phyloP scores from a whole-genome alignment of 2,113 vertebrate genomes.

The Nerophis ophidion region DNA sequence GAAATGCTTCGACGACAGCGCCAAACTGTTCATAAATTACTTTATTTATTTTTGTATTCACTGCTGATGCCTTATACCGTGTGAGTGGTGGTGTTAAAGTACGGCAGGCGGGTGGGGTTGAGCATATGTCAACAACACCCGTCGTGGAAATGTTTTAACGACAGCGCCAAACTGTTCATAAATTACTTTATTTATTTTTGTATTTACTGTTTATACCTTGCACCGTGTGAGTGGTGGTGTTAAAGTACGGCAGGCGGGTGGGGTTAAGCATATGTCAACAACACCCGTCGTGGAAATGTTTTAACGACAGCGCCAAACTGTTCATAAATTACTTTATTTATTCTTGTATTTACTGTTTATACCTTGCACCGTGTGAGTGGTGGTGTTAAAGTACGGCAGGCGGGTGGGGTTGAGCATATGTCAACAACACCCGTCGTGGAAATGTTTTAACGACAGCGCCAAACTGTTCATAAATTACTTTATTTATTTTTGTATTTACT shows the following conservation, averaged over 20 bases:
- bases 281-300: background rate
- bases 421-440: background rate
- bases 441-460: background rate
- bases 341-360: too few relatives aligned
- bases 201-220: too few relatives aligned
- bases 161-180: background rate
- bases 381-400: constrained; percentile 42
- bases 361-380: constrained; percentile 11
- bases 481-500: background rate
- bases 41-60: background rate
- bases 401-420: constrained; percentile 16
- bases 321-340: background rate
- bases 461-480: background rate
- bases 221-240: constrained; percentile 30
- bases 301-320: background rate
- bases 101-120: constrained; percentile 28
- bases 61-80: background rate
- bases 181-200: background rate
- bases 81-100: constrained; percentile 41
- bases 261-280: constrained; percentile 12
- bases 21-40: background rate
- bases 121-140: background rate
- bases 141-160: background rate
- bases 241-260: constrained; percentile 36
- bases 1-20: background rate